Base-by-base conservation (phyloP, 1,140 invertebrate genomes). In the Hypsibius dujardini region DNA sequence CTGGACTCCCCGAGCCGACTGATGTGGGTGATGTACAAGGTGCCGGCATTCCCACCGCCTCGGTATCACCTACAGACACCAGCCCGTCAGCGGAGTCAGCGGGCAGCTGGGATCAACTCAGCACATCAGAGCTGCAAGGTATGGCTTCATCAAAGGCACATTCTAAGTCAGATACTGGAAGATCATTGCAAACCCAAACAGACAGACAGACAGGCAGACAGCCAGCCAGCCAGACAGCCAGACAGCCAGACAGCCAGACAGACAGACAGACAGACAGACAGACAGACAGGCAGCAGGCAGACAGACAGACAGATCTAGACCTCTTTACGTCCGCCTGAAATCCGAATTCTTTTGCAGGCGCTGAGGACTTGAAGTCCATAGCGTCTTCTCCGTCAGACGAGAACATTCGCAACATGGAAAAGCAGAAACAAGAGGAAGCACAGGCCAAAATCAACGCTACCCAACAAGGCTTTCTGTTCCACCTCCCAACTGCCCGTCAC, bases 1-100 rank as follows among this genome's bases (percentile, higher is more conserved):
- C 50, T 46, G 42, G 50, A 12, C 28, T 73, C 3, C 72, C 72
- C 45, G 71, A 72, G 70, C 72, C 42, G 40, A n/a, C 7, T 28
- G 42, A 28, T 40, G 45, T 46, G 46, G 67, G 70, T 1, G 71
- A 73, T 46, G 47, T 28, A 59, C 71, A 71, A 70, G 3, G 70
- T 67, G 45, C 46, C 46, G 60, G 28, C 28, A 28, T 28, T 28
- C 28, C 28, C 28, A 28, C 28, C 28, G 28, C 0, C 28, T 28
- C 28, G 28, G 28, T 28, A 28, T 28, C 28, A 28, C 28, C 28
- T 28, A 28, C 28, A 28, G 28, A 28, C 28, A 47, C 28, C 67
- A 46, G 46, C 46, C 42, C 15, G 47, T 50, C 40, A 46, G 45
- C 15, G 71, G 70, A 15, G 42, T 47, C 59, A 47, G 42, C 7